These are phyloP conservation scores for Zelostemma sp. DNA, from an alignment of 1,140 invertebrate genomes.

Conservation along the genomic window DNA sequence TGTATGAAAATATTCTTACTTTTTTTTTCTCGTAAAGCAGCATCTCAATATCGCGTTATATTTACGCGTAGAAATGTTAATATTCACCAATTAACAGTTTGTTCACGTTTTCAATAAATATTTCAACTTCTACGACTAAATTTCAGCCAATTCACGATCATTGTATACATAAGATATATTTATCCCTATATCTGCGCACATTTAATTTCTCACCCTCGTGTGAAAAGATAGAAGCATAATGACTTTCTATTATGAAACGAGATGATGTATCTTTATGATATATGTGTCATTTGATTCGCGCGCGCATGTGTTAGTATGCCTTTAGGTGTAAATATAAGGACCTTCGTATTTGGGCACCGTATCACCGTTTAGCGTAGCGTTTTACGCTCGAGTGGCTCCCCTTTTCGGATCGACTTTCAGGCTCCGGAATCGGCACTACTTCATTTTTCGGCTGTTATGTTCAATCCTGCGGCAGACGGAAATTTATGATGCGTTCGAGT, in stretches of 20 bases:
- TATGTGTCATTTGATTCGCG: not conserved
- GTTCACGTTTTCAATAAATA: too few relatives aligned
- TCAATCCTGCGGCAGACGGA: slow-evolving; percentile 44
- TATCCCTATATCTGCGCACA: not conserved
- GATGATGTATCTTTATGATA: not conserved
- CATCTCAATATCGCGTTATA: too few relatives aligned
- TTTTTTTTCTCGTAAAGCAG: too few relatives aligned
- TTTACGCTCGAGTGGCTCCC: slow-evolving; percentile 67
- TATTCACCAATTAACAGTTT: too few relatives aligned
- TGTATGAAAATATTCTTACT: too few relatives aligned
- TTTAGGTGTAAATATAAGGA: slow-evolving; percentile 35
- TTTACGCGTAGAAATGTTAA: too few relatives aligned
- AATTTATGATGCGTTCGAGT: slow-evolving; percentile 62
- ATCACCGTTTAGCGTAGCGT: slow-evolving; percentile 69
- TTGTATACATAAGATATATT: too few relatives aligned
- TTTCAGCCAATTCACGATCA: too few relatives aligned
- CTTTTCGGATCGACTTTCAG: slow-evolving; percentile 41
- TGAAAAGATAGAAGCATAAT: not conserved
- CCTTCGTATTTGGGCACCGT: slow-evolving; percentile 57
- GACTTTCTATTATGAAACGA: not conserved
- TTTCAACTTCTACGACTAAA: too few relatives aligned
- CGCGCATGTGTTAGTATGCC: slow-evolving; percentile 4
- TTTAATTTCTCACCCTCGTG: not conserved
- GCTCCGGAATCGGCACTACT: slow-evolving; percentile 16
- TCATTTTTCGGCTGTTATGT: slow-evolving; percentile 39